Evolutionary conservation across 1,140 invertebrate genomes (phyloP).

Genomic region (Hyposmocoma kahamanoa): DNA sequence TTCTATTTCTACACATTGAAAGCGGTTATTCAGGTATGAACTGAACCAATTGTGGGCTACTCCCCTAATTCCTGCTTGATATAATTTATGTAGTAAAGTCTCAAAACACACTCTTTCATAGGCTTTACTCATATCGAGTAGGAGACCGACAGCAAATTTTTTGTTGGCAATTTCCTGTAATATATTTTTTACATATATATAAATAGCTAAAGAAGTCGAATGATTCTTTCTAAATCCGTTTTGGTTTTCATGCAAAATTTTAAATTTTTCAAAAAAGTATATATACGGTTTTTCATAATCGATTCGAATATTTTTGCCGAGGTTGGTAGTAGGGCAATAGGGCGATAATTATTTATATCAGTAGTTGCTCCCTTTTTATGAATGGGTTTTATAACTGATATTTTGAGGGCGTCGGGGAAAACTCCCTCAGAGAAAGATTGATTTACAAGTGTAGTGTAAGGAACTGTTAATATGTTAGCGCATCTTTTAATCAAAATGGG

Average conservation of each 20-base stretch:
- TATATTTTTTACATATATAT: constrained; percentile 1
- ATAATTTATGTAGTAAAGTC: neutral
- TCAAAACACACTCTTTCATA: constrained; percentile 2
- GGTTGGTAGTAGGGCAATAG: neutral
- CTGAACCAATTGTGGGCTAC: neutral
- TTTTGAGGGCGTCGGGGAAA: neutral
- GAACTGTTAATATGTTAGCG: neutral
- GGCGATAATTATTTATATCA: neutral
- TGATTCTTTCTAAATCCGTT: constrained; percentile 1
- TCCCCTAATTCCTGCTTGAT: constrained; percentile 2
- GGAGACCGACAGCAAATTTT: neutral
- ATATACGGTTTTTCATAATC: neutral
- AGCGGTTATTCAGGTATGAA: neutral
- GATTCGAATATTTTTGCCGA: neutral
- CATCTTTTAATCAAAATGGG: neutral
- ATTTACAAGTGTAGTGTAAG: neutral
- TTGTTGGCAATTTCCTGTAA: neutral
- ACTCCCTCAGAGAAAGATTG: neutral
- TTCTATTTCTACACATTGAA: neutral
- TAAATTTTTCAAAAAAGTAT: constrained; percentile 2
- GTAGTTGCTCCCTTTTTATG: neutral
- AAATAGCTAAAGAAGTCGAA: neutral
- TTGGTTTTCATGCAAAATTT: neutral
- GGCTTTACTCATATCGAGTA: constrained; percentile 3
- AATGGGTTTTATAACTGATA: neutral